These are phyloP conservation scores for Urocynchramus pylzowi DNA, from an alignment of 2,113 vertebrate genomes.

Conservation along the genomic window DNA sequence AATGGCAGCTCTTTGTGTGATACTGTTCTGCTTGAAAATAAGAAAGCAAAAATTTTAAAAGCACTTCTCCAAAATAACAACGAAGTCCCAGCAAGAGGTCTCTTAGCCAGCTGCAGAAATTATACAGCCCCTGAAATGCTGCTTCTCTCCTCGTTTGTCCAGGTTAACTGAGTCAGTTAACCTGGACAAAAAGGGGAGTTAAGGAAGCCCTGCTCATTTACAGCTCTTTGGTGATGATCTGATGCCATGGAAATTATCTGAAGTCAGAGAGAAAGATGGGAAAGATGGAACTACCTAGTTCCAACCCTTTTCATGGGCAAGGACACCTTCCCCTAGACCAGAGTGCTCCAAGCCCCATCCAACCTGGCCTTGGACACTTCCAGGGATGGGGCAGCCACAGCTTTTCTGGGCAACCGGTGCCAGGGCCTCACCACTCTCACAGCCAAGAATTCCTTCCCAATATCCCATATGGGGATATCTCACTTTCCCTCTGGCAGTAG, in stretches of 20 bases:
- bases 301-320: not conserved
- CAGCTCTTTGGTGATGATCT: not conserved
- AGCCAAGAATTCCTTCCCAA: fast-evolving
- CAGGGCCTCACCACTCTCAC: fast-evolving
- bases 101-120: slow-evolving; percentile 12
- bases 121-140: not conserved
- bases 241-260: not conserved
- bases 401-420: fast-evolving
- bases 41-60: not conserved
- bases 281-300: not conserved
- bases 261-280: not conserved
- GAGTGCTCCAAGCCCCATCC: fast-evolving
- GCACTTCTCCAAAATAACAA: not conserved
- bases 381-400: not conserved
- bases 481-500: not conserved
- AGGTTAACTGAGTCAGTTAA: not conserved
- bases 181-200: not conserved
- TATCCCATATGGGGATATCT: not conserved
- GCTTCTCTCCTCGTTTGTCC: not conserved
- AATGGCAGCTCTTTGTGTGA: not conserved
- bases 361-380: fast-evolving
- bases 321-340: fast-evolving
- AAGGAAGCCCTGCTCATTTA: not conserved
- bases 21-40: not conserved
- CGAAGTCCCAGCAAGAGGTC: slow-evolving; percentile 4